Conservation (phyloP, 2,888 invertebrate genomes). For the Penaeus monodon region DNA sequence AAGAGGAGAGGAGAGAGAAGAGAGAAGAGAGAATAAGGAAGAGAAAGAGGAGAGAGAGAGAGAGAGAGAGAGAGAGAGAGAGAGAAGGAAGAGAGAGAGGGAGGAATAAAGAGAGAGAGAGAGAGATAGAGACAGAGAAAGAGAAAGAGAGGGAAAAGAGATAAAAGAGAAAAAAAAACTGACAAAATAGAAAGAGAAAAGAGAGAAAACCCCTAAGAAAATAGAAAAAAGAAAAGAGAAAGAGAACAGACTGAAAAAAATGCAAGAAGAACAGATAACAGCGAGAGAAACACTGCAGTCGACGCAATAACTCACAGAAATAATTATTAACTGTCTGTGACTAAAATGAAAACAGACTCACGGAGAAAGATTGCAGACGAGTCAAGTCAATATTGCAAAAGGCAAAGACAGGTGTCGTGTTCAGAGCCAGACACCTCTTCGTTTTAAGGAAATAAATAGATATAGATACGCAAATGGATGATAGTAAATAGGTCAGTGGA, state of each 20-base stretch:
- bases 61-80: neutral
- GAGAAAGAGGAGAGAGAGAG: neutral
- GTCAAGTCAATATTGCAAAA: too few species aligned
- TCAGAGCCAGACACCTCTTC: too few species aligned
- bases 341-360: neutral
- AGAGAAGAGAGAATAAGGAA: neutral
- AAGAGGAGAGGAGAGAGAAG: neutral
- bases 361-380: too few species aligned
- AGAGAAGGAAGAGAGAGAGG: conserved; percentile 10
- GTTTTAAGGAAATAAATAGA: too few species aligned
- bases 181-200: neutral
- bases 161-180: too few species aligned
- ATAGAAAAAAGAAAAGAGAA: neutral
- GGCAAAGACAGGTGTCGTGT: too few species aligned
- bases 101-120: neutral
- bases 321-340: neutral
- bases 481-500: too few species aligned
- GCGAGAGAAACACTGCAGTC: neutral
- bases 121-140: conserved; percentile 7
- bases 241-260: neutral
- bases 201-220: too few species aligned
- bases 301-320: neutral
- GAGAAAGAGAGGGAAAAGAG: conserved; percentile 10
- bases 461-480: too few species aligned
- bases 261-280: neutral